phyloP scores from a whole-genome alignment of 2,113 vertebrate species.

The Actinemys pallida region DNA sequence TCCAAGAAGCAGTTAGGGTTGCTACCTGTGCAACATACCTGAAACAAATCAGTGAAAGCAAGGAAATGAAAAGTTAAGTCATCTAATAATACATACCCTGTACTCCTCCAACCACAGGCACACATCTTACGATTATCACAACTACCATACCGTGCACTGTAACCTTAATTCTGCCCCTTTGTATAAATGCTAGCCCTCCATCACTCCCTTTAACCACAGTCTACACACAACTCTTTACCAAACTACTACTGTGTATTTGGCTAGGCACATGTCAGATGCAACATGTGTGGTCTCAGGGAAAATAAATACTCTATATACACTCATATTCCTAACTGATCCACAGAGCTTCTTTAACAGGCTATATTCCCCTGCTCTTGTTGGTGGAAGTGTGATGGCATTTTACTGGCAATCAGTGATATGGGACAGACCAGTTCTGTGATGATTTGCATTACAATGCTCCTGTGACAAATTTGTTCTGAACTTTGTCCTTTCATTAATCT shows the following conservation, averaged over 20 bases:
- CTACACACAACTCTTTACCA: background rate
- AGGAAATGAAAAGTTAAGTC: background rate
- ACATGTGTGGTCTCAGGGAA: constrained; percentile 38
- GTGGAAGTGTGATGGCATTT: background rate
- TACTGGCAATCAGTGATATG: background rate
- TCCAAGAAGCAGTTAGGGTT: background rate
- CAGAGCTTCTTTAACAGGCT: constrained; percentile 16
- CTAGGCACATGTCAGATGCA: constrained; percentile 40
- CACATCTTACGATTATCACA: background rate
- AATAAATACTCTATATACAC: background rate
- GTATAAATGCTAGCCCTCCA: background rate
- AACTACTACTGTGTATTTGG: constrained; percentile 18
- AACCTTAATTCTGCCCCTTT: background rate
- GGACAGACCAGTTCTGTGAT: background rate
- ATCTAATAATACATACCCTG: background rate
- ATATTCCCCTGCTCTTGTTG: background rate
- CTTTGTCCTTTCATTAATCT: background rate
- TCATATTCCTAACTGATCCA: constrained; percentile 14
- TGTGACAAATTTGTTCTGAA: background rate
- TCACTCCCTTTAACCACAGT: background rate
- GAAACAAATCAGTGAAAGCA: background rate
- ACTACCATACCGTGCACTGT: background rate
- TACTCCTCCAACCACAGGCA: background rate
- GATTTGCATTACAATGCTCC: background rate
- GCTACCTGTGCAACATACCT: background rate